These are phyloP conservation scores for Bellardia bayeri DNA, from an alignment of 2,888 invertebrate genomes.

Conservation along the genomic window DNA sequence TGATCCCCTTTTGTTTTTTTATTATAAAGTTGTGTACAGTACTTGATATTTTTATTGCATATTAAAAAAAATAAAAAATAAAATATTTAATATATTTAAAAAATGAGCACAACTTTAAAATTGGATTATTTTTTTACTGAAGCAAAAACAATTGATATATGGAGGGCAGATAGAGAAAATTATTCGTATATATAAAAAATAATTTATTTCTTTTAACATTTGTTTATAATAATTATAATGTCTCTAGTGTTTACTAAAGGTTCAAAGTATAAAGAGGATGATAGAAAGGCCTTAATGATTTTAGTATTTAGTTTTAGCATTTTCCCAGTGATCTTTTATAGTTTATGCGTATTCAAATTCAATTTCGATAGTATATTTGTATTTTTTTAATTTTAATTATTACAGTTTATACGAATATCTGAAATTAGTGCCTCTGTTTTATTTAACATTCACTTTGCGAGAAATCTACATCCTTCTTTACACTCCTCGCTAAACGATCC, in stretches of 20 bases:
- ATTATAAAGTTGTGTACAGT: conserved; percentile 59
- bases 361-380: conserved; percentile 27
- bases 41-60: conserved; percentile 40
- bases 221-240: conserved; percentile 57
- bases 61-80: conserved; percentile 40
- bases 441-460: conserved; percentile 84
- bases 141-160: conserved; percentile 28
- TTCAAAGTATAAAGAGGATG: conserved; percentile 37
- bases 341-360: conserved; percentile 26
- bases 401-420: conserved; percentile 51
- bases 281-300: conserved; percentile 51
- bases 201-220: conserved; percentile 42
- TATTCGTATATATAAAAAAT: conserved; percentile 48
- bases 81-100: conserved; percentile 50
- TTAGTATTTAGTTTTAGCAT: conserved; percentile 34
- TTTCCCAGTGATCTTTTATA: conserved; percentile 22
- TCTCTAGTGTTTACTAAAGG: conserved; percentile 50
- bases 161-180: conserved; percentile 62
- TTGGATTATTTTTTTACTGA: conserved; percentile 41
- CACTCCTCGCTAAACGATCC: conserved; percentile 92
- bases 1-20: conserved; percentile 32
- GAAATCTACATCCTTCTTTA: conserved; percentile 84
- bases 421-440: conserved; percentile 58
- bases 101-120: conserved; percentile 66
- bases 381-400: conserved; percentile 38